Percentiles rank a stretch among this genome's conserved stretches.
Conservation (phyloP, 2,888 invertebrate species). For the Eilema griseolum region DNA sequence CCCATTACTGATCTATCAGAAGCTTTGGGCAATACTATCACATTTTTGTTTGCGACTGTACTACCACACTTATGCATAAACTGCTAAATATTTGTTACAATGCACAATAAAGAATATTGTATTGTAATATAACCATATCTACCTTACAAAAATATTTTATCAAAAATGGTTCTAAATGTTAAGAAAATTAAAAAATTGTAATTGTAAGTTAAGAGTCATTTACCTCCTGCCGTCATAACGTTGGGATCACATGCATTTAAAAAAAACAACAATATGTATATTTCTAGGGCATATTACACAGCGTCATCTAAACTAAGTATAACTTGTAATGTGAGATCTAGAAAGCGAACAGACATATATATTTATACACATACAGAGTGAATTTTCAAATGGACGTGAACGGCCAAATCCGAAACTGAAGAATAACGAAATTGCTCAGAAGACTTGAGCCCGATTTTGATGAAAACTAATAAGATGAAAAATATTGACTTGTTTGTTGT, state of each 20-base stretch:
- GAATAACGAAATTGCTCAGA: too few species aligned
- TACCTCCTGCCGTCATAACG: background rate
- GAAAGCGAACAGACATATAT: background rate
- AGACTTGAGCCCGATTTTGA: too few species aligned
- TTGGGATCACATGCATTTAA: background rate
- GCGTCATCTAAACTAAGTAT: background rate
- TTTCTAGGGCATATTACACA: background rate
- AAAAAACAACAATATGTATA: background rate
- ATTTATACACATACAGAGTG: too few species aligned
- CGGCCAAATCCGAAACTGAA: too few species aligned
- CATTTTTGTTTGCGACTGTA: background rate
- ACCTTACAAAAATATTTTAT: background rate
- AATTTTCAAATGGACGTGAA: too few species aligned
- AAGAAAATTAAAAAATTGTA: background rate
- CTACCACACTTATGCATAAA: background rate
- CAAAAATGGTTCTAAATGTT: background rate
- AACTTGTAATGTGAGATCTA: background rate
- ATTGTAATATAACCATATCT: background rate
- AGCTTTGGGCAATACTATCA: background rate
- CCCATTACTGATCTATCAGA: background rate
- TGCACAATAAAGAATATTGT: slow-evolving; percentile 4
- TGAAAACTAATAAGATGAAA: too few species aligned
- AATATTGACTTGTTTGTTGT: too few species aligned
- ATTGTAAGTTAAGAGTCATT: background rate
- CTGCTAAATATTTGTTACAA: background rate